Base-by-base conservation (phyloP, 2,797 vertebrate genomes). In the Diglossa cyanea region DNA sequence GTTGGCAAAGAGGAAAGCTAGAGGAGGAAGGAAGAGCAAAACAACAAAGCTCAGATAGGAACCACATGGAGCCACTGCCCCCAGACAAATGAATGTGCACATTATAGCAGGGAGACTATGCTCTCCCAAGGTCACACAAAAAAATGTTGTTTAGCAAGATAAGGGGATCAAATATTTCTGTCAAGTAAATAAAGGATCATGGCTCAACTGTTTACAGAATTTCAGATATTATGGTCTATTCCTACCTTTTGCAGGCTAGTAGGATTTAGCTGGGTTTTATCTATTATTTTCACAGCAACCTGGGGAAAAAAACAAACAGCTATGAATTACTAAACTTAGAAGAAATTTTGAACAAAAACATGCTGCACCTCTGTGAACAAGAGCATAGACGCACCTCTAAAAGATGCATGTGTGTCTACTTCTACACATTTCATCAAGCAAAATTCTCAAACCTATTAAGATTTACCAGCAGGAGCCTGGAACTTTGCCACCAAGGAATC, bases 261-360 rank as follows among this genome's bases (percentile, higher is more conserved):
- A 81, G 99, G 99, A 97, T 99, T 99, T 95, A 99, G 97, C 93
- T 99, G 98, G 53, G 99, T 99, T 97, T 99, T 99, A 97, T 99
- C 99, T 95, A 99, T 99, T 97, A 99, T 99, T 98, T 99, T 99
- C 96, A 99, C 98, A 83, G 99, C 99, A 85, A 99, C 99, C 99
- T 99, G 94, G 51, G 95, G 65, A 4, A 39, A 61, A 66, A 81
- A 82, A 3, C 85, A 92, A 93, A 9, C 47, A 93, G 97, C 7
- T 11, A 54, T 5, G 4, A 40, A 97, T 73, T 66, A 91, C 67
- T 83, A 81, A 95, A 82, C n/a, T 80, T 25, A 67, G 60, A 93
- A 93, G 74, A 96, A 55, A 4, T 3, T 60, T 50, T 78, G 20
- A 91, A 58, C 21, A 80, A 60, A 81, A 86, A 37, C 14, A 35